These are phyloP conservation scores for Ailurus styani DNA, from an alignment of 2,113 vertebrate genomes.

Conservation along the genomic window DNA sequence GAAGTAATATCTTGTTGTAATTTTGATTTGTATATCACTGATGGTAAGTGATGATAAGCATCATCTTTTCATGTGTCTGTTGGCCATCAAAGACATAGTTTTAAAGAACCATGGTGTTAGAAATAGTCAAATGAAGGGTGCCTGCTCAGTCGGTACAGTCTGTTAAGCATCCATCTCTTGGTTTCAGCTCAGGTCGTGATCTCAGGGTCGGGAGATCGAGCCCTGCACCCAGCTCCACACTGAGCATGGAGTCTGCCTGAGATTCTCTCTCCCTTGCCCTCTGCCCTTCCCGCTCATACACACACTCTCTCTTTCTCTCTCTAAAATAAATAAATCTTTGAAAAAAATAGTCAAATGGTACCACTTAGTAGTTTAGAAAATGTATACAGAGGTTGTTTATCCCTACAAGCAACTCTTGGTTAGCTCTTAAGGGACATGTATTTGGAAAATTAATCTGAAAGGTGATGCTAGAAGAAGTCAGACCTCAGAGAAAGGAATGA, in stretches of 20 bases:
- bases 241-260: background rate
- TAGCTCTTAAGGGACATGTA: background rate
- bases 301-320: background rate
- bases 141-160: background rate
- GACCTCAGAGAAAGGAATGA: background rate
- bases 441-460: background rate
- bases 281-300: background rate
- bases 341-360: background rate
- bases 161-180: background rate
- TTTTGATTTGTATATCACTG: background rate
- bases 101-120: background rate
- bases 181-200: background rate
- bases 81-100: background rate
- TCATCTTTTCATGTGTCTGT: background rate
- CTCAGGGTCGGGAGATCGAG: background rate
- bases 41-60: background rate
- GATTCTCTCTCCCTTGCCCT: background rate
- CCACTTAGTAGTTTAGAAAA: constrained; percentile 9
- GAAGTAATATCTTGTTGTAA: background rate
- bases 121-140: background rate
- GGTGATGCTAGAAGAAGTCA: background rate
- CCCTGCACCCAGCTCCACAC: background rate
- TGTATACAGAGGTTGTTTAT: background rate
- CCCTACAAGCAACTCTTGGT: background rate
- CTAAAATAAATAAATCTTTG: background rate